Evolutionary conservation across 2,888 invertebrate genomes (phyloP).

Genomic region (Diplazon laetatorius): DNA sequence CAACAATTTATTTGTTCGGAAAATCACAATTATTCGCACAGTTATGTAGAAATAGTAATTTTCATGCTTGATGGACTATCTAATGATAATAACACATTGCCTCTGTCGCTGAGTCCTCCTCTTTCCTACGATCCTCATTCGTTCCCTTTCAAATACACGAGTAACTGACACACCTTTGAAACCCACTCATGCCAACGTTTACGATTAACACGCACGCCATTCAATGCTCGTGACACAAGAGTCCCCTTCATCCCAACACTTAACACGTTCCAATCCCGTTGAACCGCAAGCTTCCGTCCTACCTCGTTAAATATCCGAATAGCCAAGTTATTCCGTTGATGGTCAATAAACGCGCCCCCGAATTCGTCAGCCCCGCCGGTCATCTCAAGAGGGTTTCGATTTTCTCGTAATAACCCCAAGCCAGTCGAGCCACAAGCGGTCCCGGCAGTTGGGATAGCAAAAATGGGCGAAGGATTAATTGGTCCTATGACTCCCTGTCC

Average conservation of each 20-base stretch:
- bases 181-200: background rate
- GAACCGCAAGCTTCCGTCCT: constrained; percentile 9
- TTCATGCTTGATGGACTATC: no score
- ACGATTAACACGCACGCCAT: background rate
- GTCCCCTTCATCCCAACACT: background rate
- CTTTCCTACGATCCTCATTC: no score
- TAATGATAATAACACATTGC: no score
- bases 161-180: background rate
- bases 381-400: constrained; percentile 10
- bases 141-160: background rate
- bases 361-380: constrained; percentile 38
- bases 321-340: constrained; percentile 57
- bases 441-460: constrained; percentile 26
- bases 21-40: no score
- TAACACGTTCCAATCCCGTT: constrained; percentile 14
- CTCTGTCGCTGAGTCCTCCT: no score
- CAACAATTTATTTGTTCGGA: no score
- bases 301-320: constrained; percentile 49
- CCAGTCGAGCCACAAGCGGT: constrained; percentile 37
- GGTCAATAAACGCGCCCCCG: constrained; percentile 50
- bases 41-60: no score
- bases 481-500: constrained; percentile 47
- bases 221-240: background rate
- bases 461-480: constrained; percentile 59
- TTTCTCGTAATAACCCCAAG: constrained; percentile 25